Evolutionary conservation across 2,113 vertebrate genomes (phyloP).

Genomic region (Ibidorhyncha struthersii): DNA sequence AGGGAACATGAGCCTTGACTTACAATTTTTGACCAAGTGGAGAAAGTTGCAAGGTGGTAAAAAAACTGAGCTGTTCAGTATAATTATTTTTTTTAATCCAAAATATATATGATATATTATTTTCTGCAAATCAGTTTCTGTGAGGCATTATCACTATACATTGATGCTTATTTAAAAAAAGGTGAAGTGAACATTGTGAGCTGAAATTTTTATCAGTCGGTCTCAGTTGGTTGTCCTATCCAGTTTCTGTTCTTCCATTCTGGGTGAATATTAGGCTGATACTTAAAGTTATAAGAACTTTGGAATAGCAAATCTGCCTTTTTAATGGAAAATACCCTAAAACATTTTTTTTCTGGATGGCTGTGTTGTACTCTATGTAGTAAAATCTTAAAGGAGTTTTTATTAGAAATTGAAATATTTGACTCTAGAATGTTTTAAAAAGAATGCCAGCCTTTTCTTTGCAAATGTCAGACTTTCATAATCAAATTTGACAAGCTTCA

Average conservation of each 20-base stretch:
- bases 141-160: not conserved
- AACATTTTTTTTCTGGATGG: not conserved
- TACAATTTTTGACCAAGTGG: not conserved
- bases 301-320: not conserved
- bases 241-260: not conserved
- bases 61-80: not conserved
- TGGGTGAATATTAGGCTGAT: not conserved
- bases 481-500: slow-evolving; percentile 40
- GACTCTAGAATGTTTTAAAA: not conserved
- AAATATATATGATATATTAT: not conserved
- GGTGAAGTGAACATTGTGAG: not conserved
- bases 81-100: not conserved
- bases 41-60: not conserved
- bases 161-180: not conserved
- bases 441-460: slow-evolving; percentile 8
- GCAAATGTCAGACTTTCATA: slow-evolving; percentile 16
- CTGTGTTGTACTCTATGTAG: not conserved
- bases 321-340: not conserved
- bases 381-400: slow-evolving; percentile 2
- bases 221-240: not conserved
- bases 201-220: not conserved
- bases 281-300: not conserved
- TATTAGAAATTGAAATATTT: not conserved
- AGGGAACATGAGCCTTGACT: not conserved
- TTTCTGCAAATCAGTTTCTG: not conserved